Percentiles rank a stretch among this genome's conserved stretches.
These are phyloP conservation scores for Chrysoperla carnea DNA, from an alignment of 1,140 invertebrate species.

Conservation along the genomic window DNA sequence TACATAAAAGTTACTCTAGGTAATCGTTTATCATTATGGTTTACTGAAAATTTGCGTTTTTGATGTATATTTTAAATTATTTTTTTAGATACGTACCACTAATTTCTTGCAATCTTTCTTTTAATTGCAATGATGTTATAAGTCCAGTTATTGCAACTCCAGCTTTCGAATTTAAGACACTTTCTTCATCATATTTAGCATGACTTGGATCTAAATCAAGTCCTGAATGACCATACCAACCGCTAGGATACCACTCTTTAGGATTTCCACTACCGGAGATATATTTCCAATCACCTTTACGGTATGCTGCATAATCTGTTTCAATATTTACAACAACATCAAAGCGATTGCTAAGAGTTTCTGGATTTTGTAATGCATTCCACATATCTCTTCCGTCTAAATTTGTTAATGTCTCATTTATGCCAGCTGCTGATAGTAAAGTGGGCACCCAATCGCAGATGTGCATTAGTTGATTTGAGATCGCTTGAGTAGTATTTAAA, in stretches of 20 bases:
- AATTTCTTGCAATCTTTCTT: slow-evolving; percentile 8
- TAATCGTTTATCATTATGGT: too few relatives aligned
- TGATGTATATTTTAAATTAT: too few relatives aligned
- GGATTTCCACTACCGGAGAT: slow-evolving; percentile 37
- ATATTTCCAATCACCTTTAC: slow-evolving; percentile 54
- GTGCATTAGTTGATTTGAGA: slow-evolving; percentile 61
- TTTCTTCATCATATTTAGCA: slow-evolving; percentile 23
- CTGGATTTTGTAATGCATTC: slow-evolving; percentile 28
- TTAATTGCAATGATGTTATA: slow-evolving; percentile 23
- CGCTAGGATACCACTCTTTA: slow-evolving; percentile 16
- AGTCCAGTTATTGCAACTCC: slow-evolving; percentile 25
- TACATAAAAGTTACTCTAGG: too few relatives aligned
- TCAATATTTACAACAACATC: slow-evolving; percentile 61
- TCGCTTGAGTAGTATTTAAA: slow-evolving; percentile 32
- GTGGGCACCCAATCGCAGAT: slow-evolving; percentile 81
- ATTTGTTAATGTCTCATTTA: slow-evolving; percentile 9
- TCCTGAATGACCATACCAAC: slow-evolving; percentile 40
- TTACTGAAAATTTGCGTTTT: too few relatives aligned
- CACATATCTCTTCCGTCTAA: slow-evolving; percentile 59
- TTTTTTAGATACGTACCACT: too few relatives aligned
- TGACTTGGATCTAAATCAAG: slow-evolving; percentile 7
- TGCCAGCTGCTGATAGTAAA: slow-evolving; percentile 42
- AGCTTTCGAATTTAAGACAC: slow-evolving; percentile 28
- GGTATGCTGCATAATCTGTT: slow-evolving; percentile 39
- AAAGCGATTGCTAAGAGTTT: slow-evolving; percentile 30